These are phyloP conservation scores for Hermatobates lingyangjiaoensis DNA, from an alignment of 1,140 invertebrate genomes.

Conservation along the genomic window DNA sequence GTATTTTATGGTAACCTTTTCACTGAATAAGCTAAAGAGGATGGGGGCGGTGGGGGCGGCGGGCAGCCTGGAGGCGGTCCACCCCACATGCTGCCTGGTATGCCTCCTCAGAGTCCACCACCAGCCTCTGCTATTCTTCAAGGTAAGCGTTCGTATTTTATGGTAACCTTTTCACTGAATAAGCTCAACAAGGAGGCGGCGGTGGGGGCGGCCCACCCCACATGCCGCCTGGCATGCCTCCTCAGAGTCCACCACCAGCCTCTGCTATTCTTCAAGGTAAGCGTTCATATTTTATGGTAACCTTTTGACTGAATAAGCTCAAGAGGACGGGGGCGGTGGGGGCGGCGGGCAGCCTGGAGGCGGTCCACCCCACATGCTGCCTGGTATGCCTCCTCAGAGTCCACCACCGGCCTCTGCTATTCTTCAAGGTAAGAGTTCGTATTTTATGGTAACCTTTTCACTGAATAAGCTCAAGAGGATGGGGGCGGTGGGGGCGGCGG, in stretches of 20 bases:
- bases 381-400: conserved; percentile 24
- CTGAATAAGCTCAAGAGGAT: no score
- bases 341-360: conserved; percentile 22
- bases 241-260: conserved; percentile 20
- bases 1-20: no score
- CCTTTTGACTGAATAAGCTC: no score
- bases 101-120: conserved; percentile 22
- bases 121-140: conserved; percentile 19
- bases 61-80: conserved; percentile 24
- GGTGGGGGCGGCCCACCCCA: conserved; percentile 26
- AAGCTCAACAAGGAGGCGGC: conserved; percentile 36
- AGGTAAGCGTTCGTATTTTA: conserved; percentile 19
- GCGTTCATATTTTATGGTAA: no score
- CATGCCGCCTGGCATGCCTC: conserved; percentile 28
- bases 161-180: no score
- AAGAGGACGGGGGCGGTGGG: no score
- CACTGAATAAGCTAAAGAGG: conserved; percentile 97
- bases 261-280: conserved; percentile 19
- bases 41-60: conserved; percentile 50
- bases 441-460: no score
- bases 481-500: no score
- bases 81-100: conserved; percentile 28
- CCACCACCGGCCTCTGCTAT: conserved; percentile 21
- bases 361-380: conserved; percentile 27
- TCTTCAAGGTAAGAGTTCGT: conserved; percentile 19